Base-by-base conservation (phyloP, 1,140 invertebrate species). In the Zaprionus camerounensis region DNA sequence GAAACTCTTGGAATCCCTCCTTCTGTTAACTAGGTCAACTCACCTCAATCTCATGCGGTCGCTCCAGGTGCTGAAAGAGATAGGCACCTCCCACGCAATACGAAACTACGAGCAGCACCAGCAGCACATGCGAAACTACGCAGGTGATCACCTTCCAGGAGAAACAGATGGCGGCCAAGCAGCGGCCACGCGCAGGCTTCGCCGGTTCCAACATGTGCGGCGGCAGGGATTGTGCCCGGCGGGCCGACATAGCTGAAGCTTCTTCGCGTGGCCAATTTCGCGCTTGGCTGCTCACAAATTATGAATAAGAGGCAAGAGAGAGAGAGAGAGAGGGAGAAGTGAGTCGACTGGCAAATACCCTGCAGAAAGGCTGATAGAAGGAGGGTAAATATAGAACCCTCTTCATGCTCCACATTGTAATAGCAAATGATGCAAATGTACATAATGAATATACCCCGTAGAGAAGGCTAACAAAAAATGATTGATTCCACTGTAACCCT, bases 1-100 rank as follows among this genome's bases (percentile, higher is more conserved):
- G 9, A 15, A 24, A 13, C 12, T 4, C 28, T 24, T 64, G 12
- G 11, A 22, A 11, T 15, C 7, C 6, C 15, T 9, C 1, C 0
- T 3, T 6, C 1, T 12, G 11, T 2, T n/a, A 12, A 20, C 13
- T 5, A 20, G n/a, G 5, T 46, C n/a, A 17, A 46, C 93, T 94
- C 93, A 97, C 97, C 92, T 96, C 93, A 77, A 94, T 94, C 92
- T 98, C 97, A 85, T 97, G 94, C 12, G 95, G 94, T 0, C 94
- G 93, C 91, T 98, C 97, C 55, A 98, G 93, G n/a, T 93, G 93
- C 91, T 96, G 95, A 93, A 98, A 98, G 17, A 97, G 96, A 81
- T 96, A 96, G 9, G 97, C 97, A 9, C 97, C 97, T 46, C 97
- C 94, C 73, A 98, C 95, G 93, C 97, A 98, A 92, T 98, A 98